phyloP scores from a whole-genome alignment of 2,888 invertebrate genomes.

The Trichogramma evanescens region DNA sequence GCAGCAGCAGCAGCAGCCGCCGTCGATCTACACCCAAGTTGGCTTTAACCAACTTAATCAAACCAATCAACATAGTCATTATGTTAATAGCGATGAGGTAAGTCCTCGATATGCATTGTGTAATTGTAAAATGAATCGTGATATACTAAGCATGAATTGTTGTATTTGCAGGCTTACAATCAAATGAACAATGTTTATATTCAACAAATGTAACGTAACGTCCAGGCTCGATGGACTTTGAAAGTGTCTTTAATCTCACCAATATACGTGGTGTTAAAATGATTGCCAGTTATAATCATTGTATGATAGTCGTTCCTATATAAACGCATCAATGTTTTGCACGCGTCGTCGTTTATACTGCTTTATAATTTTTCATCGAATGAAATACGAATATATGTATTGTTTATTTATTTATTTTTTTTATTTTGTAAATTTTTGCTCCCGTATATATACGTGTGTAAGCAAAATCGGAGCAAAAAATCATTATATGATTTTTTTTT shows the following conservation, averaged over 20 bases:
- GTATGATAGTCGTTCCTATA: constrained; percentile 1
- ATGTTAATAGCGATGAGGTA: constrained; percentile 12
- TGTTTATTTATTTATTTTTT: too few relatives aligned
- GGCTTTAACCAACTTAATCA: neutral
- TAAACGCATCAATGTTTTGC: too few relatives aligned
- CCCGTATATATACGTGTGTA: too few relatives aligned
- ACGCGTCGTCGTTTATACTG: too few relatives aligned
- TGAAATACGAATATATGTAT: too few relatives aligned
- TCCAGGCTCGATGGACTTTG: constrained; percentile 4
- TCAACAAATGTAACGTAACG: constrained; percentile 9
- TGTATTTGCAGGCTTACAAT: constrained; percentile 8
- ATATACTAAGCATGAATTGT: neutral
- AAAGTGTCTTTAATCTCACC: neutral
- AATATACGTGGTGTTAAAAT: neutral
- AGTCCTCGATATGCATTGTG: neutral
- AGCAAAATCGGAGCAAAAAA: too few relatives aligned
- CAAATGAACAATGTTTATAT: constrained; percentile 11
- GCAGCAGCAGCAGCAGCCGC: constrained; percentile 1
- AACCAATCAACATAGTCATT: constrained; percentile 2
- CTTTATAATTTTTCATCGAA: too few relatives aligned
- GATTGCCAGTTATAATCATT: constrained; percentile 8
- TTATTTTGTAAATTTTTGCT: too few relatives aligned
- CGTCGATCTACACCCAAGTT: constrained; percentile 12
- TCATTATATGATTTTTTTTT: too few relatives aligned
- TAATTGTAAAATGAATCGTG: neutral